Evolutionary conservation across 2,888 invertebrate genomes (phyloP), one percentile per base, ranked within the genome.

Genomic region (Operophtera brumata): DNA sequence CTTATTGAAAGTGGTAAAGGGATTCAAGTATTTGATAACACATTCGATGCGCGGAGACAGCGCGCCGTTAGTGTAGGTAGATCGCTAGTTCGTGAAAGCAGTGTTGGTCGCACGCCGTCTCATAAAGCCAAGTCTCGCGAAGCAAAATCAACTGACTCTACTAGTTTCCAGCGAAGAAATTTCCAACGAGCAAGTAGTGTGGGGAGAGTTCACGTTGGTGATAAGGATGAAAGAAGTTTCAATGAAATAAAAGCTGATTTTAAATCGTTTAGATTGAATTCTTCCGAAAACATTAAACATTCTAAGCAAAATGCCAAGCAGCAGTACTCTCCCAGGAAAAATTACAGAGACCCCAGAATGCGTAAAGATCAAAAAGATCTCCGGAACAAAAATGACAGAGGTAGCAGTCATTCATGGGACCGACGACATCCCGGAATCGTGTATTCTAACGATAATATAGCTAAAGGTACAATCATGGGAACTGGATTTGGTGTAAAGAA

Each of bases 401-500:
- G 62, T 49, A 57, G 53, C 44, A 67, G 47, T 49, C 66, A 69
- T 50, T 60, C 66, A 5, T 59, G 60, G 36, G 62, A 57, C 9
- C 46, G 50, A 6, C 42, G 59, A 2, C 57, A 57, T 34, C 63
- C 75, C 55, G 89, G 88, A 10, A 86, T 88, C 43, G 77, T 84
- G 6, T 89, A 88, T 72, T 86, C 89, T 0, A 84, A 72, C 69
- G 87, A 86, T 48, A 88, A 84, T 57, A 86, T 88, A 56, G 82
- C 84, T 4, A 86, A 78, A 57, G 88, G 84, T 13, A 78, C 78
- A 30, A 80, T 84, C 58, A 75, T 88, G 58, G 76, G 82, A 37
- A 73, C 83, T 14, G 83, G 86, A 1, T 84, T 78, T 68, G 86
- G 86, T 34, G 88, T 90, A 0, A 87, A 83, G 73, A 90, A 90